Evolutionary conservation across 2,888 invertebrate genomes (phyloP).

Genomic region (Drosophila demipolita): DNA sequence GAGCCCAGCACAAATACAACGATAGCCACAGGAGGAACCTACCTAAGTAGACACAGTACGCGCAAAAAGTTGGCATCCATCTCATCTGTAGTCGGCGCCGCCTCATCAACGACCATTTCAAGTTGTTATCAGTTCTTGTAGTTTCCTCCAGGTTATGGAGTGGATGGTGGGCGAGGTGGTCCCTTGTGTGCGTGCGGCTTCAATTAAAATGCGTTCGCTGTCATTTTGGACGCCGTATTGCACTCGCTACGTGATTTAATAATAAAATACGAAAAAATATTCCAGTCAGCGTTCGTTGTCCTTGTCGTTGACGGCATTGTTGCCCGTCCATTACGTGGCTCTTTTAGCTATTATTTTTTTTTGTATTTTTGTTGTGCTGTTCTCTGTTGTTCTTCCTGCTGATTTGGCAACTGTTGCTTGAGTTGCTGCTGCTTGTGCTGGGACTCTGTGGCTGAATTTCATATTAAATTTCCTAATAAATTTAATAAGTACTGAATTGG

Average conservation of each 20-base stretch:
- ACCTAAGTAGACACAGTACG: neutral
- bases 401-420: constrained; percentile 71
- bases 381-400: constrained; percentile 9
- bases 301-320: constrained; percentile 58
- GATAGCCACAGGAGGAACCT: constrained; percentile 26
- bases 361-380: neutral
- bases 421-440: neutral
- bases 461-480: constrained; percentile 27
- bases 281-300: constrained; percentile 74
- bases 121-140: constrained; percentile 44
- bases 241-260: constrained; percentile 79
- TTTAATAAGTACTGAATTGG: constrained; percentile 8
- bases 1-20: constrained; percentile 42
- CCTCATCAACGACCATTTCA: constrained; percentile 64
- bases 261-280: constrained; percentile 75
- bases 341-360: constrained; percentile 34
- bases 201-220: constrained; percentile 80
- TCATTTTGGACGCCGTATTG: constrained; percentile 80
- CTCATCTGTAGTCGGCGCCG: constrained; percentile 49
- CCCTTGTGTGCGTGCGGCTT: constrained; percentile 36
- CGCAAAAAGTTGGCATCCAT: constrained; percentile 9
- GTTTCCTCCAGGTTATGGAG: constrained; percentile 16
- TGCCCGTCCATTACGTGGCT: constrained; percentile 71
- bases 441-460: constrained; percentile 10
- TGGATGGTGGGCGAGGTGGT: neutral